Base-by-base conservation (phyloP, 2,888 invertebrate genomes). In the Reticulitermes lucifugus region DNA sequence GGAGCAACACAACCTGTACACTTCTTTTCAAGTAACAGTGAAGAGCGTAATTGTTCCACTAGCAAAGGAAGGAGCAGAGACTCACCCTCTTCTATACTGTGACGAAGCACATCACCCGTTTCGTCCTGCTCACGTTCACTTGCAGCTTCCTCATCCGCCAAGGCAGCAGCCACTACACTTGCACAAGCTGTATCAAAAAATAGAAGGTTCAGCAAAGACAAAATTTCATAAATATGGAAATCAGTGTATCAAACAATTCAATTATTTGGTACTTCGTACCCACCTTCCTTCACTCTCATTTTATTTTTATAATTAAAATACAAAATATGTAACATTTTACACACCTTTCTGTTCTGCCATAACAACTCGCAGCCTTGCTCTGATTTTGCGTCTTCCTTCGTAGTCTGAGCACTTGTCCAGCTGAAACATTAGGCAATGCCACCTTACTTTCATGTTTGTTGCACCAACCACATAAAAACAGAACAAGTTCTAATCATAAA, bases 321-420 rank as follows among this genome's bases (percentile, higher is more conserved):
- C 35, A 80, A 29, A 29, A 73, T 14, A 73, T 73, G 29, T 29
- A 21, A 73, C 0, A 10, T 2, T 6, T 21, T 85, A 87, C 89
- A 90, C 92, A 97, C 97, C 96, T 95, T 96, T 96, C 91, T 96
- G 95, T 92, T 96, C 96, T 89, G 96, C 96, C 95, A 97, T 95
- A 90, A 97, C 94, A 91, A 95, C 94, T 89, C 96, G 94, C 89
- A 97, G 93, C 91, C 96, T 94, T 89, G 95, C 94, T 91, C 97
- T 93, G 90, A 97, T 94, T 89, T 94, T 94, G 89, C 96, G 95
- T 89, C 97, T 94, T 91, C 96, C 96, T 91, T 97, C 97, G 96
- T 96, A 97, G 91, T 96, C 96, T 88, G 94, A 95, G 91, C 96
- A 95, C 91, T 95, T 94, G 91, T 96, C 96, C 92, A 97, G 93